Conservation (phyloP, 2,113 vertebrate genomes). For the Rhipidura dahli region DNA sequence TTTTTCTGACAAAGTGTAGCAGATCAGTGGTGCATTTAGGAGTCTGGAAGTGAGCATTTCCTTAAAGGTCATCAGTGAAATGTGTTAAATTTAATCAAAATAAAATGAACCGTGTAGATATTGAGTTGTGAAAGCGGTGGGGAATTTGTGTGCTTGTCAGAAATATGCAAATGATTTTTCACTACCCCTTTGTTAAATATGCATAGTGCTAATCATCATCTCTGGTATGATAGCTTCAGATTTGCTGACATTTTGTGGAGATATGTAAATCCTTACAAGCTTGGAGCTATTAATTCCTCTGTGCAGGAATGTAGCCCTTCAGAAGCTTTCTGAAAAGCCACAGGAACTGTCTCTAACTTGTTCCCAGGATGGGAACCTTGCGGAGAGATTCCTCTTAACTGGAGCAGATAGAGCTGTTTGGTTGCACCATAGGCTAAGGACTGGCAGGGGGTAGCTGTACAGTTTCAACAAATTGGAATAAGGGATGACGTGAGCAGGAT, state of each 20-base stretch:
- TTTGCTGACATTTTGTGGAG: neutral
- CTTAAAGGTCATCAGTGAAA: slow-evolving; percentile 43
- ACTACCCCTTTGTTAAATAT: slow-evolving; percentile 14
- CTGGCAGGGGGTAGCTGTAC: neutral
- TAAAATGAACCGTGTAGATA: neutral
- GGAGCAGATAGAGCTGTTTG: neutral
- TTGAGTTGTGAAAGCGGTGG: neutral
- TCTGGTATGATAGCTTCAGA: neutral
- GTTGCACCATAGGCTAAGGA: neutral
- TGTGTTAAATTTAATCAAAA: slow-evolving; percentile 47
- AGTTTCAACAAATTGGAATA: neutral
- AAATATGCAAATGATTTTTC: neutral
- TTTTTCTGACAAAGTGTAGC: slow-evolving; percentile 25
- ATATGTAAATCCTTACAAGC: neutral
- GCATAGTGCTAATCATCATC: neutral
- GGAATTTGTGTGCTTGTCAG: neutral
- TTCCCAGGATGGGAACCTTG: neutral
- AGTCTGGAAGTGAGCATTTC: neutral
- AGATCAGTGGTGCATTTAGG: neutral
- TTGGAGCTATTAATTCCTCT: slow-evolving; percentile 3
- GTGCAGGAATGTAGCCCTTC: neutral
- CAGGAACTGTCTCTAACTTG: neutral
- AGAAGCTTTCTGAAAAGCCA: neutral
- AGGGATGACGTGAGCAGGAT: neutral
- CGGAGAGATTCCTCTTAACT: neutral